A percentile compares a stretch with the other conserved stretches of the same genome.
Evolutionary conservation across 2,888 invertebrate species (phyloP).

Genomic region (Danaus chrysippus): DNA sequence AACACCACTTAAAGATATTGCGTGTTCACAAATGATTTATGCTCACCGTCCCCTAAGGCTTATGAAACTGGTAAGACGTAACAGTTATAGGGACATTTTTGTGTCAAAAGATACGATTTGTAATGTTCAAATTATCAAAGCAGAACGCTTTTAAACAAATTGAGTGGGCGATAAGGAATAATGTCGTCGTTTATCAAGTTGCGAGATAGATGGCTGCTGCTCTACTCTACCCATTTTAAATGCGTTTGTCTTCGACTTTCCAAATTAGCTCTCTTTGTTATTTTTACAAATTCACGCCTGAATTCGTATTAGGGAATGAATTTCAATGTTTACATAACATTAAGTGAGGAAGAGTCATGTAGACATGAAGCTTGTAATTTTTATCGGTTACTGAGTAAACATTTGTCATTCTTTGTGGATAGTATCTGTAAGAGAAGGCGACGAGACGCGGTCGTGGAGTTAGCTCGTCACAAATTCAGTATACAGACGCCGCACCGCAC

Average conservation of each 20-base stretch:
- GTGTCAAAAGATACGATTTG: slow-evolving; percentile 75
- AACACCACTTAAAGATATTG: slow-evolving; percentile 18
- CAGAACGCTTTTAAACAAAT: slow-evolving; percentile 79
- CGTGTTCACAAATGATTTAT: slow-evolving; percentile 22
- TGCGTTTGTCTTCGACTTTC: slow-evolving; percentile 77
- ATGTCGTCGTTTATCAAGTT: slow-evolving; percentile 79
- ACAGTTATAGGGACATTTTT: slow-evolving; percentile 72
- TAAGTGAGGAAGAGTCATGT: too few relatives aligned
- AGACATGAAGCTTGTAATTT: not conserved
- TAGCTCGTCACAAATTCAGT: slow-evolving; percentile 34
- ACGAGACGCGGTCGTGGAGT: slow-evolving; percentile 32
- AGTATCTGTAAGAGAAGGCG: slow-evolving; percentile 41
- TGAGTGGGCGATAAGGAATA: slow-evolving; percentile 79
- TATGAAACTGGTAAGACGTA: slow-evolving; percentile 56
- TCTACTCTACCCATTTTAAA: slow-evolving; percentile 79
- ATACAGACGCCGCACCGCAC: slow-evolving; percentile 36
- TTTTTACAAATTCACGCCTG: slow-evolving; percentile 61
- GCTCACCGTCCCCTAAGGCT: slow-evolving; percentile 27
- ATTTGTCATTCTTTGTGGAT: slow-evolving; percentile 60
- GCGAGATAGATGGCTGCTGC: slow-evolving; percentile 74
- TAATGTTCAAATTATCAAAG: slow-evolving; percentile 79
- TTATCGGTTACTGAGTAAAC: slow-evolving; percentile 51
- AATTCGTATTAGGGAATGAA: slow-evolving; percentile 37
- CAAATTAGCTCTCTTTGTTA: slow-evolving; percentile 75
- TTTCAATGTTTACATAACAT: slow-evolving; percentile 11